Conservation (phyloP, 2,113 vertebrate genomes). For the Elaphurus davidianus region DNA sequence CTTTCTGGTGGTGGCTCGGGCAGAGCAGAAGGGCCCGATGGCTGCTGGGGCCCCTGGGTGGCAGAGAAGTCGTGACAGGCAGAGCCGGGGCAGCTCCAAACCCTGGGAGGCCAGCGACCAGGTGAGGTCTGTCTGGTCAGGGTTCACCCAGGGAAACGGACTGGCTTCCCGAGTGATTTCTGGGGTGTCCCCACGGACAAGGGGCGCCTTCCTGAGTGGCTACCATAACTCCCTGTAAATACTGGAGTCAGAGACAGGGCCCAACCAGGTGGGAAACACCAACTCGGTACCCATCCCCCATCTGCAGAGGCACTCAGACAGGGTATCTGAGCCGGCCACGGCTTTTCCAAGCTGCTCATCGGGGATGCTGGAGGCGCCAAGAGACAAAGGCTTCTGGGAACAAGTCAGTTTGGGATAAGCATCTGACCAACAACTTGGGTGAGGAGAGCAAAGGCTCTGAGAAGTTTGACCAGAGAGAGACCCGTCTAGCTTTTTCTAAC, state of each 20-base stretch:
- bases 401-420: background rate
- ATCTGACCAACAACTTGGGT: background rate
- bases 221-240: background rate
- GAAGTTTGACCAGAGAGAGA: background rate
- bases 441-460: background rate
- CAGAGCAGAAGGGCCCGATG: background rate
- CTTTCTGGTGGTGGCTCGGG: background rate
- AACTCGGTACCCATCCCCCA: fast-evolving
- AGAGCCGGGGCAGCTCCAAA: fast-evolving
- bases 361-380: too few species aligned
- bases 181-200: background rate
- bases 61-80: background rate
- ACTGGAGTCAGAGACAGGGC: background rate
- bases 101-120: background rate
- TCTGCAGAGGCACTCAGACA: background rate
- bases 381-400: background rate
- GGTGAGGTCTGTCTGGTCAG: background rate
- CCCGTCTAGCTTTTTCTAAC: background rate
- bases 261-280: background rate
- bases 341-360: background rate
- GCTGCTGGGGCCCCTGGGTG: background rate
- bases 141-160: background rate
- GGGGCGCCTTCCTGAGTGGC: background rate
- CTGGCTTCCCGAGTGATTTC: background rate
- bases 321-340: fast-evolving